phyloP scores from a whole-genome alignment of 2,797 vertebrate genomes.

The Lepilemur septentrionalis region DNA sequence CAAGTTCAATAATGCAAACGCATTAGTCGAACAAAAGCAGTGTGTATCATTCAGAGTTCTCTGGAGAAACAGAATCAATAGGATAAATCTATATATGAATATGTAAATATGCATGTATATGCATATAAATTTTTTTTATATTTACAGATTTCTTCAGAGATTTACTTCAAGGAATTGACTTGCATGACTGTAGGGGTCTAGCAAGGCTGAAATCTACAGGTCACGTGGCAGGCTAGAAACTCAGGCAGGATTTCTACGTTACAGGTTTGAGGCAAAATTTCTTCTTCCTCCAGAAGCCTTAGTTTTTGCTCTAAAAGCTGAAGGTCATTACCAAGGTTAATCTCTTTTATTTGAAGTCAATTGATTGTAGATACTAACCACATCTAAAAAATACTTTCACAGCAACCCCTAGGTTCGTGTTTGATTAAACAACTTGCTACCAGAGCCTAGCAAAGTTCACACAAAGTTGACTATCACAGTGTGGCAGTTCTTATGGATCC shows the following conservation, averaged over 20 bases:
- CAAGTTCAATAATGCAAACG: neutral
- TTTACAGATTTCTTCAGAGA: neutral
- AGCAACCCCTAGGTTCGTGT: neutral
- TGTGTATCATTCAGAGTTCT: neutral
- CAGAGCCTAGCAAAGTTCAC: neutral
- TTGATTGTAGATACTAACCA: neutral
- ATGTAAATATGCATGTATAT: neutral
- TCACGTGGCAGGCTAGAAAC: neutral
- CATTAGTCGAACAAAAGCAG: neutral
- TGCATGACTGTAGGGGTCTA: neutral
- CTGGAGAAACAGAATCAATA: neutral
- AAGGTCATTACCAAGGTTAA: neutral
- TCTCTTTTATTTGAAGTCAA: neutral
- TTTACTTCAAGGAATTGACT: neutral
- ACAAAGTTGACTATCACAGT: neutral
- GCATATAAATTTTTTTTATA: neutral
- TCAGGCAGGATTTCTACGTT: neutral
- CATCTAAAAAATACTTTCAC: neutral
- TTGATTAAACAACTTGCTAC: neutral
- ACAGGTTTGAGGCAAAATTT: neutral
- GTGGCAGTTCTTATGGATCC: neutral
- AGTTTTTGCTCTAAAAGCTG: neutral
- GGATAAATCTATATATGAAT: neutral
- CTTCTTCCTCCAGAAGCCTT: neutral
- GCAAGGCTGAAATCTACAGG: neutral